These are phyloP conservation scores for Apteryx mantelli DNA, from an alignment of 2,113 vertebrate genomes.

Conservation along the genomic window DNA sequence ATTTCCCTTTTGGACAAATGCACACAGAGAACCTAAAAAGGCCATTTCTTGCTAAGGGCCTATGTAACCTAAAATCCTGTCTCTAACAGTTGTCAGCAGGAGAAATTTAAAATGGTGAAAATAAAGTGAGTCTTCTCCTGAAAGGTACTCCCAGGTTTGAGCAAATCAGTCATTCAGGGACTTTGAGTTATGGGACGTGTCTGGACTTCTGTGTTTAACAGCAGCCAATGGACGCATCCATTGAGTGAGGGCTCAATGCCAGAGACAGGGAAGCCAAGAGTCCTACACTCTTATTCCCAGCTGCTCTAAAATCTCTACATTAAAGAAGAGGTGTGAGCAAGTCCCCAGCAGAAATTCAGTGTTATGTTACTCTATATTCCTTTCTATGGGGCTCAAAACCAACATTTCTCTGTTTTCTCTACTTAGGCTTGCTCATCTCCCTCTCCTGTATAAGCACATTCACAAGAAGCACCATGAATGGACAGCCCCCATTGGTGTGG, in stretches of 20 bases:
- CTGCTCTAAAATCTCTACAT: neutral
- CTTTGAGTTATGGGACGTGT: neutral
- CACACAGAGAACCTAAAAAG: neutral
- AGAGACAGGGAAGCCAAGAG: neutral
- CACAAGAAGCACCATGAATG: conserved; percentile 97
- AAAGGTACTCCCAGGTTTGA: neutral
- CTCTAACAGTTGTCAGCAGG: neutral
- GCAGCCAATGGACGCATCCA: neutral
- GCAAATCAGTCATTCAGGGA: neutral
- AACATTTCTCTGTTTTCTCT: neutral
- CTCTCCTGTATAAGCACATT: conserved; percentile 85
- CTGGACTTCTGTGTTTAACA: neutral
- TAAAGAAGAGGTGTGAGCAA: neutral
- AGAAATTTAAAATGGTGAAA: neutral
- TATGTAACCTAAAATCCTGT: neutral
- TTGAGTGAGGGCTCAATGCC: neutral
- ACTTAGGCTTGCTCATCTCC: conserved; percentile 87
- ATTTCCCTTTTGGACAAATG: neutral
- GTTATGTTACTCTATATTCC: neutral
- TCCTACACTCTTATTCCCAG: neutral
- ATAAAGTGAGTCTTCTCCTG: neutral
- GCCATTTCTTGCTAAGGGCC: accelerated
- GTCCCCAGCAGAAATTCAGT: neutral
- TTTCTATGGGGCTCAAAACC: neutral
- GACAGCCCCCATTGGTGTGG: conserved; percentile 90